phyloP scores from a whole-genome alignment of 2,797 vertebrate species.

The Furcifer pardalis region DNA sequence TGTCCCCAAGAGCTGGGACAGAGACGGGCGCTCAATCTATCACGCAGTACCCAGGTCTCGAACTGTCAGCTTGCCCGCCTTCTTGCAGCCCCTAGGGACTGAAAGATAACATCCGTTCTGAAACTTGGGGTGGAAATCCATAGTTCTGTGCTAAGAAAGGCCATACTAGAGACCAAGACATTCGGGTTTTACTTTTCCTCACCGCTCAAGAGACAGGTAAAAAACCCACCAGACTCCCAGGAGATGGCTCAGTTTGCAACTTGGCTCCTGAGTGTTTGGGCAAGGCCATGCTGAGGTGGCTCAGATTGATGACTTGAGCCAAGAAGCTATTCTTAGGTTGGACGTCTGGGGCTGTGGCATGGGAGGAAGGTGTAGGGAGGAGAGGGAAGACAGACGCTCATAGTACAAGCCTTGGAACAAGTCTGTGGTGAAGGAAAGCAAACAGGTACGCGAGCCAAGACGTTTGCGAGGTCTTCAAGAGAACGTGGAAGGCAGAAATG shows the following conservation, averaged over 20 bases:
- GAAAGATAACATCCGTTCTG: not conserved
- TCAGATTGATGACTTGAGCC: conserved; percentile 39
- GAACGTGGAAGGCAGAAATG: not conserved
- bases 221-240: not conserved
- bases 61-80: no score
- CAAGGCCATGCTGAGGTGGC: not conserved
- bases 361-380: not conserved
- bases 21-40: no score
- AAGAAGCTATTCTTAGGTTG: conserved; percentile 25
- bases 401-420: conserved; percentile 34
- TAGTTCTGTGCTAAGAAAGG: not conserved
- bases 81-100: no score
- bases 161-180: not conserved
- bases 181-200: not conserved
- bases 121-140: no score
- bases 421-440: conserved; percentile 13
- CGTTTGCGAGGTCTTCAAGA: conserved; percentile 43
- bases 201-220: not conserved
- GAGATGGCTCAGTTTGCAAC: not conserved
- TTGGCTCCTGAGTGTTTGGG: conserved; percentile 7
- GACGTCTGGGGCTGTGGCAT: conserved; percentile 23
- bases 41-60: no score
- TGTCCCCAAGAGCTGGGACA: no score
- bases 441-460: conserved; percentile 10
- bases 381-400: not conserved